Evolutionary conservation across 1,140 invertebrate species (phyloP), one percentile per base, ranked within the genome.

Genomic region (Trichonephila inaurata): DNA sequence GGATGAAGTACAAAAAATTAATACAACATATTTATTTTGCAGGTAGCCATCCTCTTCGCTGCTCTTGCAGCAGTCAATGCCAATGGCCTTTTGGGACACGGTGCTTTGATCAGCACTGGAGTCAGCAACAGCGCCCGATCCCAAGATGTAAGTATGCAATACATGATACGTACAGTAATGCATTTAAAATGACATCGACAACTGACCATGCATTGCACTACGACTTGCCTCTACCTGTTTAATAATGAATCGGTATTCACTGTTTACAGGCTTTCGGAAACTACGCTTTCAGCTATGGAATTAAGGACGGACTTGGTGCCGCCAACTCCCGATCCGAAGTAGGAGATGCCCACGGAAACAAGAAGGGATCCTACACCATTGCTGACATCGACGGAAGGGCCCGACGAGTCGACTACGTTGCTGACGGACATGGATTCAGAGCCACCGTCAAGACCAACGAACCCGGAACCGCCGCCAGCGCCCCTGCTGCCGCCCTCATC

Each of bases 211-310:
- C 2, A 0, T 40, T 40, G 33, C 33, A 40, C 4, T 40, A 40
- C 4, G 0, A 40, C 33, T 1, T 40, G 3, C 33, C 33, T 40
- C 2, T 40, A 4, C 33, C 33, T 40, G 2, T 40, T 40, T 40
- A 40, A 40, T 40, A 40, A 40, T 40, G 2, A 51, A 7, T 51
- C 51, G 7, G 5, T 51, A 10, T 10, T 51, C 51, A 51, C 51
- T 77, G 33, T 40, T 40, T 1, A 40, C 33, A 95, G 94, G 94
- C 72, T 60, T 90, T 93, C 64, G 95, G 94, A 28, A 95, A 95
- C 82, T 95, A 95, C 91, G 82, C 91, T 81, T 95, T 95, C 82
- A 92, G 72, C 14, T 95, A 95, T 82, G 89, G 94, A 24, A 94
- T 95, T 40, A 86, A 66, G 40, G 95, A 95, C 60, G 93, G 69